Percentiles rank a stretch among this genome's conserved stretches.
Conservation (phyloP, 1,140 invertebrate species). For the Rhopalosiphum padi region DNA sequence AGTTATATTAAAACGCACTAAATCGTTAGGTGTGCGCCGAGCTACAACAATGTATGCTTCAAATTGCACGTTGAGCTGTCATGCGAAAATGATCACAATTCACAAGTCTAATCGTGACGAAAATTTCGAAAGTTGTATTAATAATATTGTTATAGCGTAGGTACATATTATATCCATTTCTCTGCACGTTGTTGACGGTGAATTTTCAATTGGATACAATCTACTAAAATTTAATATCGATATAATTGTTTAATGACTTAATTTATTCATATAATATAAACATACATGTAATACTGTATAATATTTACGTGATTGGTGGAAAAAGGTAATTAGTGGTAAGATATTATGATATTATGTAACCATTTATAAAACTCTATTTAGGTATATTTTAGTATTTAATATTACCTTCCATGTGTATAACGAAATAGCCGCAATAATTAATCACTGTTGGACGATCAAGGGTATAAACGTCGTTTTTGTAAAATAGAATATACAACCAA, state of each 20-base stretch:
- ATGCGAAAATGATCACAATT: neutral
- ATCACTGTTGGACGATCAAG: neutral
- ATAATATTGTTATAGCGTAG: neutral
- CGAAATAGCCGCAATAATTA: neutral
- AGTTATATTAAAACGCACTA: neutral
- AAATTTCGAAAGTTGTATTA: neutral
- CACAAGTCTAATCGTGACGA: neutral
- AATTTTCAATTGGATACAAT: neutral
- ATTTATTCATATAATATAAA: neutral
- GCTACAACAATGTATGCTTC: neutral
- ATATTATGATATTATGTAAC: neutral
- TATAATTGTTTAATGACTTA: neutral
- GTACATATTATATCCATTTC: neutral
- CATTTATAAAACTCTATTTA: neutral
- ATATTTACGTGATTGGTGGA: neutral
- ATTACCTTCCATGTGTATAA: neutral
- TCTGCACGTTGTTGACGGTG: neutral
- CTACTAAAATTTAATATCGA: neutral
- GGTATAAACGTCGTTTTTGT: neutral
- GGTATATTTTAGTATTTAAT: too few relatives aligned
- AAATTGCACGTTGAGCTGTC: slow-evolving; percentile 2
- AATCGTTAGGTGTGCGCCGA: neutral
- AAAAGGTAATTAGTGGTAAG: neutral
- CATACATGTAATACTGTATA: neutral
- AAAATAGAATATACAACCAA: neutral